Base-by-base conservation (phyloP, 2,113 vertebrate genomes). In the Vidua macroura region DNA sequence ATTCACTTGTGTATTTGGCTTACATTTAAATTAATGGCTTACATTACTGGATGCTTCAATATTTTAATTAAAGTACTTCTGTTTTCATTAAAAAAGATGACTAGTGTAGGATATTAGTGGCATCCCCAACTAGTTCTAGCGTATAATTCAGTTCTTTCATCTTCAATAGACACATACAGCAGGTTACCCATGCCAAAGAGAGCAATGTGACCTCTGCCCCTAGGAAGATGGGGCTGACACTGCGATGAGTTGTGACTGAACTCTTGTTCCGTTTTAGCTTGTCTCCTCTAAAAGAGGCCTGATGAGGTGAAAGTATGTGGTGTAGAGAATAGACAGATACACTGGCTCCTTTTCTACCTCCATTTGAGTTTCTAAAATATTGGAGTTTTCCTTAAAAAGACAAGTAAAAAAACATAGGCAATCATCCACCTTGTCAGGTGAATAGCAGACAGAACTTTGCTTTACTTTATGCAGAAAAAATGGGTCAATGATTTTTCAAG, bases 31-130 rank as follows among this genome's bases (percentile, higher is more conserved):
- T 88, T 41, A 69, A 23, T 67, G 28, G 64, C 22, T 68, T 63
- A 14, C 73, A 51, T 73, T 73, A 69, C 46, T 16, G 10, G 18
- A 28, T 58, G 21, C 53, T 92, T 83, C 30, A 55, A 16, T 78
- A 69, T 69, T 86, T 93, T 66, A 91, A 83, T 96, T 79, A 88
- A 91, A 91, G 82, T 56, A 19, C 21, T 59, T 66, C 49, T 8
- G 24, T 3, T 90, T 82, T 83, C 76, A 31, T 77, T 18, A 37
- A 19, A 60, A 41, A 82, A 51, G 27, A 35, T 72, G 23, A 86
- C 73, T 80, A 30, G n/a, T 60, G 16, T 59, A 83, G 53, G 58
- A 22, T 88, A 66, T 86, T 53, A 86, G 52, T 86, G 51, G 56
- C 30, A 67, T 91, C 85, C 55, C 43, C 18, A 25, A 17, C 63